A percentile compares a stretch with the other conserved stretches of the same genome.
Conservation (phyloP, 1,140 invertebrate species). For the Trichonephila inaurata region DNA sequence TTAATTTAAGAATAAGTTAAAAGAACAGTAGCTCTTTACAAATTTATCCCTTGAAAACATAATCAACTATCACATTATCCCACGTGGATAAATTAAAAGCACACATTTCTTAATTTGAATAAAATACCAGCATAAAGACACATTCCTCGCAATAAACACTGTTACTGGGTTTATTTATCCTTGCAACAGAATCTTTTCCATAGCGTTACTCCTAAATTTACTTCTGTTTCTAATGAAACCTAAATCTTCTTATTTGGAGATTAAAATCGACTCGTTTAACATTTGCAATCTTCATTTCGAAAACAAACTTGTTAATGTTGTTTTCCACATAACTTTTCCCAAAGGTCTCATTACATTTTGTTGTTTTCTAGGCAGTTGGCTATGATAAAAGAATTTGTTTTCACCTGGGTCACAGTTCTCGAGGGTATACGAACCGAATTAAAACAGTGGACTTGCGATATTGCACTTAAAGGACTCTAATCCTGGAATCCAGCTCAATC, state of each 20-base stretch:
- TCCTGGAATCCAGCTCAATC: background rate
- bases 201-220: background rate
- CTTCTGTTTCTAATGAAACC: background rate
- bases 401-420: background rate
- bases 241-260: background rate
- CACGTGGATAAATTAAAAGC: too few relatives aligned
- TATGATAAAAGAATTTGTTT: background rate
- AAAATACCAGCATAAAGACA: too few relatives aligned
- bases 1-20: too few relatives aligned
- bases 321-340: background rate
- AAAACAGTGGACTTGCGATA: background rate
- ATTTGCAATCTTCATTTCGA: background rate
- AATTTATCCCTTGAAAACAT: too few relatives aligned
- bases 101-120: too few relatives aligned
- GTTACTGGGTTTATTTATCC: too few relatives aligned
- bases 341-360: background rate
- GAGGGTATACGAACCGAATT: background rate
- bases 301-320: background rate
- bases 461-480: background rate
- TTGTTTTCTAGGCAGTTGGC: background rate
- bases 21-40: too few relatives aligned
- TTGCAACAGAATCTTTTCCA: too few relatives aligned
- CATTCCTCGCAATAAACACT: too few relatives aligned
- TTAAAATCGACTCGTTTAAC: background rate
- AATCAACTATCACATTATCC: too few relatives aligned